Evolutionary conservation across 1,140 invertebrate species (phyloP), one percentile per base, ranked within the genome.

Genomic region (Tetramorium parvispinum): DNA sequence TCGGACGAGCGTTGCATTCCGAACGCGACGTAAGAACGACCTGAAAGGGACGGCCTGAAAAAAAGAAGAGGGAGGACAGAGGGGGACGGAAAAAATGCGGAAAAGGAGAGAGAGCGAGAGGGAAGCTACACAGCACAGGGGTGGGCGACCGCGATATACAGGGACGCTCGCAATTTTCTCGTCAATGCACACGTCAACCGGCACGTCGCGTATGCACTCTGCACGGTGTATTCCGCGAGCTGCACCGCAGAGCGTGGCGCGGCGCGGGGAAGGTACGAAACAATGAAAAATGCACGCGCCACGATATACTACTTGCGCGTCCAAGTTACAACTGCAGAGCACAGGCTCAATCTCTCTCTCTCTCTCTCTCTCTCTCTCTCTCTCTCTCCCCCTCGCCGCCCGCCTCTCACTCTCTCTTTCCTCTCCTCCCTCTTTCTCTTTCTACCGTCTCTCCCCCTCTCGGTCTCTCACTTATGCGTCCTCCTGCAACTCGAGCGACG

Each of bases 261-360:
- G 6, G 18, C 16, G 27, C 46, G 18, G 32, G 43, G 65, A 24
- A 83, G 88, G 86, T 32, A 32, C 87, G 91, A 91, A 89, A 91
- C 88, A 86, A 92, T 92, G 91, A 92, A 92, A 92, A 92, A 92
- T 92, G 91, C 91, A 92, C 88, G 82, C 91, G 77, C 37, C 85
- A 68, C 88, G 82, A 89, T 89, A 86, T 89, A 88, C 87, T 75
- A 88, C 82, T 89, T 85, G 78, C 65, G 85, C 88, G 81, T 91
- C 75, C 87, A 88, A 90, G 78, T 91, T 83, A 85, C 76, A 82
- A 85, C 68, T 78, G 81, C 68, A 88, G 68, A 53, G 61, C 57
- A 43, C 40, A 53, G 66, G 43, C 61, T 71, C 85, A 66, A 59
- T 88, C 40, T 24, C 40, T 24, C 76, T 49, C 43, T 59, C 43